Conservation (phyloP, 2,113 vertebrate genomes). For the Montifringilla adamsi region DNA sequence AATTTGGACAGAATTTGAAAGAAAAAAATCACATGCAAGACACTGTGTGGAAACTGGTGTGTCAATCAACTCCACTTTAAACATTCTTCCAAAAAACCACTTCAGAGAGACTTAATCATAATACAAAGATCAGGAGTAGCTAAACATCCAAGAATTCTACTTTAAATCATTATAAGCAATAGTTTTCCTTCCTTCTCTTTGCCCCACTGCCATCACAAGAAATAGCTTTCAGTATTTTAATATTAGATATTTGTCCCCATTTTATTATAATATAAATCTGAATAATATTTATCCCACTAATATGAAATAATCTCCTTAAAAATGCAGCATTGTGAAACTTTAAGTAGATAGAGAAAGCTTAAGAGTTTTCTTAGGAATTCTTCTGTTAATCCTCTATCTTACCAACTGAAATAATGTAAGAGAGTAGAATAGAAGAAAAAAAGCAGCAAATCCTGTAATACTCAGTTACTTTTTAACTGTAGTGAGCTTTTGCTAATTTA, state of each 20-base stretch:
- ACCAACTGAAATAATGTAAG: background rate
- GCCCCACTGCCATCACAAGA: background rate
- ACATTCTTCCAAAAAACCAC: background rate
- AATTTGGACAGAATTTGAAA: constrained; percentile 10
- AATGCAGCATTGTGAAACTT: background rate
- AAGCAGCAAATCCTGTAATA: background rate
- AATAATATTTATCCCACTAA: background rate
- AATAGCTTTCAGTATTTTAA: background rate
- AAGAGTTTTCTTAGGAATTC: background rate
- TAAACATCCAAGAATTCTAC: background rate
- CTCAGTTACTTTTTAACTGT: background rate
- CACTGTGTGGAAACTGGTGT: background rate
- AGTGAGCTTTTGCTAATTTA: background rate
- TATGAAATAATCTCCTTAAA: background rate
- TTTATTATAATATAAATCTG: background rate
- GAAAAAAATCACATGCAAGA: background rate
- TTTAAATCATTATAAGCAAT: background rate
- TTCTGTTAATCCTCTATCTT: background rate
- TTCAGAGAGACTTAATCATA: background rate
- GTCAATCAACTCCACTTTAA: constrained; percentile 17
- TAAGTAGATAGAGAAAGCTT: background rate
- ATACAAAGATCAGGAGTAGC: background rate
- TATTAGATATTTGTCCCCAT: background rate
- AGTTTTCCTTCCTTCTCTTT: background rate
- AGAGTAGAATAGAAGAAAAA: background rate